Conservation (phyloP, 37 sponge, comb jelly and placozoan species). For the Ianthella basta region DNA sequence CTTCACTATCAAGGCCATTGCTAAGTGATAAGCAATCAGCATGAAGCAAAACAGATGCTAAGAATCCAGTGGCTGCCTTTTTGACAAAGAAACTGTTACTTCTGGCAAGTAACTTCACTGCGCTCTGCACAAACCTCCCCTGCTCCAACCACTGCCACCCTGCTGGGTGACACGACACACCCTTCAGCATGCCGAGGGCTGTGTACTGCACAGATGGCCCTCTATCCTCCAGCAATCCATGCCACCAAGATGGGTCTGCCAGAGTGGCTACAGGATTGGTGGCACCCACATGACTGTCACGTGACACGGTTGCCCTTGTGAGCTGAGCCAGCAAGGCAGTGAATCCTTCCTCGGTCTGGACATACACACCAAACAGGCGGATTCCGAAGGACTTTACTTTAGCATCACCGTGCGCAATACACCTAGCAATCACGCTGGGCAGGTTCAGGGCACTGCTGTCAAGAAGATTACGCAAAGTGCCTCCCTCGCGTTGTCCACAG, state of each 20-base stretch:
- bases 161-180: neutral
- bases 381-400: neutral
- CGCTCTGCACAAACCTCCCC: neutral
- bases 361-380: neutral
- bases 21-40: neutral
- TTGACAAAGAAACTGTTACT: conserved; percentile 15
- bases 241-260: neutral
- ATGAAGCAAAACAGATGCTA: neutral
- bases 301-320: no score
- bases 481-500: neutral
- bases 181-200: neutral
- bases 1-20: neutral
- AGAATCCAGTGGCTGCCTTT: neutral
- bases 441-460: neutral
- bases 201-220: conserved; percentile 2
- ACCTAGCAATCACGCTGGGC: neutral
- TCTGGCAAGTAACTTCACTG: neutral
- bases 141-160: neutral
- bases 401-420: neutral
- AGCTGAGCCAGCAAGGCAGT: neutral
- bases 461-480: neutral
- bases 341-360: neutral
- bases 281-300: neutral
- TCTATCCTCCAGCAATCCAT: neutral
- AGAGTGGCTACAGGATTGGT: no score